Conservation (phyloP, 1,140 invertebrate genomes). For the Drosophila virilis region DNA sequence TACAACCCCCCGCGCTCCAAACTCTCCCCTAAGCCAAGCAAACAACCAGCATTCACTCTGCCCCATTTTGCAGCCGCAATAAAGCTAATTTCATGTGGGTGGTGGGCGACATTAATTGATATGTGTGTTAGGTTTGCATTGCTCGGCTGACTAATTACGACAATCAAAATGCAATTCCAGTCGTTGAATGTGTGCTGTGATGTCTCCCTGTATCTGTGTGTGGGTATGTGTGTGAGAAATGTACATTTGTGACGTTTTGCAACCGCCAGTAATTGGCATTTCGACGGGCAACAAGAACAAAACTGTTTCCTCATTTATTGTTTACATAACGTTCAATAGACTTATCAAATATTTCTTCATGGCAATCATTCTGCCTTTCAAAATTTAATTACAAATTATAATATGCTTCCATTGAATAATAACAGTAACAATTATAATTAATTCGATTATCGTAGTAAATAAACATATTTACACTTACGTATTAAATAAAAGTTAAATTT, state of each 20-base stretch:
- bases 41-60: background rate
- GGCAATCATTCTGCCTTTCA: background rate
- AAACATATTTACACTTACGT: background rate
- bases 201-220: background rate
- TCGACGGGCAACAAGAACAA: background rate
- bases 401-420: background rate
- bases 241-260: background rate
- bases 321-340: background rate
- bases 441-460: background rate
- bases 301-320: background rate
- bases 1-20: background rate
- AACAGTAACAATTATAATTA: background rate
- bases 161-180: slow-evolving; percentile 62
- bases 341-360: background rate
- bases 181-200: background rate
- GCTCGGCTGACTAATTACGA: slow-evolving; percentile 34
- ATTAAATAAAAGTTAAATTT: background rate
- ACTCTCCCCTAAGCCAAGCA: background rate
- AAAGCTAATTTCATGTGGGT: slow-evolving; percentile 60
- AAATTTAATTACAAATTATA: background rate
- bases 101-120: slow-evolving; percentile 52
- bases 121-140: slow-evolving; percentile 50
- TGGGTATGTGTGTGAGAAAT: background rate
- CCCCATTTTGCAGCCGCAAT: slow-evolving; percentile 37
- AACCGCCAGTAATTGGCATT: background rate